A percentile compares a stretch with the other conserved stretches of the same genome.
Conservation (phyloP, 2,797 vertebrate genomes). For the Chelidonichthys spinosus region DNA sequence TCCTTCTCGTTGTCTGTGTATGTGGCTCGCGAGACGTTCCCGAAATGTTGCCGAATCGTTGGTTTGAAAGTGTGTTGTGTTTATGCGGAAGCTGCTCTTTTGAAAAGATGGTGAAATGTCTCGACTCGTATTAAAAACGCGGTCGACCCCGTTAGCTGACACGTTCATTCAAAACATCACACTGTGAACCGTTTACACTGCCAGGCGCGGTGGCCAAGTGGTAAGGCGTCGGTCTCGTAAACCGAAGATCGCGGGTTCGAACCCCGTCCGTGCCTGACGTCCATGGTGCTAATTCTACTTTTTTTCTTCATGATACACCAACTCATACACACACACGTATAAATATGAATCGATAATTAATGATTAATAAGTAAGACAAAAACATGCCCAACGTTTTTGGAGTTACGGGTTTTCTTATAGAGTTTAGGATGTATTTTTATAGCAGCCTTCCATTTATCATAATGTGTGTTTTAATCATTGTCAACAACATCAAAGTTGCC, state of each 20-base stretch:
- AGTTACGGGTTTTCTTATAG: neutral
- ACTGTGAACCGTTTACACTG: neutral
- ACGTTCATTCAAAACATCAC: too few species aligned
- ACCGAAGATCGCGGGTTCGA: conserved; percentile 92
- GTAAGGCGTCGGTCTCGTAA: conserved; percentile 93
- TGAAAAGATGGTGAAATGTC: too few species aligned
- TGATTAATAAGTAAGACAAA: neutral
- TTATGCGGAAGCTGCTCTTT: too few species aligned
- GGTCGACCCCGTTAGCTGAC: too few species aligned
- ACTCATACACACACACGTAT: too few species aligned
- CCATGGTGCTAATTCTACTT: rapidly evolving
- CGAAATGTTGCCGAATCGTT: neutral
- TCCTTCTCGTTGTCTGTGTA: too few species aligned
- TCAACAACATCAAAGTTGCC: neutral
- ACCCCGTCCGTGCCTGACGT: conserved; percentile 67
- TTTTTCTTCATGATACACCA: neutral
- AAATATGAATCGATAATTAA: neutral
- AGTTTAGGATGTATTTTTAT: neutral
- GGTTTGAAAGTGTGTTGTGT: too few species aligned
- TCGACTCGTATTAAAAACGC: too few species aligned
- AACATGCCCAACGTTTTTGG: neutral
- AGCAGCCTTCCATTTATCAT: too few species aligned
- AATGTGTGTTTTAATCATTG: neutral
- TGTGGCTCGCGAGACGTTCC: too few species aligned
- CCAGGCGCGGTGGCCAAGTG: conserved; percentile 98